Conservation (phyloP, 2,113 vertebrate genomes). For the Irena cyanogastra region DNA sequence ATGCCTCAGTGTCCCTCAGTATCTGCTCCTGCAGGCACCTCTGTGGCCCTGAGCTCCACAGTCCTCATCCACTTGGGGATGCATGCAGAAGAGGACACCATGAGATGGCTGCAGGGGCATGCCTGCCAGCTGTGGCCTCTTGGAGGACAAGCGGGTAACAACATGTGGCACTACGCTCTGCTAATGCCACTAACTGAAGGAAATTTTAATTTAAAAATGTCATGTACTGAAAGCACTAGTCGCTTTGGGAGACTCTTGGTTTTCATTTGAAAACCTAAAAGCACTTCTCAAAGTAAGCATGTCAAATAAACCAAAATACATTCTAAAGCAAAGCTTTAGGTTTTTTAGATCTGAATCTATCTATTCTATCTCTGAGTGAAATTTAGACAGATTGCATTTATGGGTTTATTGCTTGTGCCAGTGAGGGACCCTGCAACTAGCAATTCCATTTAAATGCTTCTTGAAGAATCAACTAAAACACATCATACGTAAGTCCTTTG, state of each 20-base stretch:
- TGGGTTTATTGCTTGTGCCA: neutral
- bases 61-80: neutral
- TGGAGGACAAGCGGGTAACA: accelerated
- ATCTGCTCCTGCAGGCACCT: neutral
- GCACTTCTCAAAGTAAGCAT: neutral
- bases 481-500: accelerated
- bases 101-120: neutral
- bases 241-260: neutral
- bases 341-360: neutral
- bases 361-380: neutral
- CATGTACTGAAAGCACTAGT: neutral
- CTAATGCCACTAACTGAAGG: neutral
- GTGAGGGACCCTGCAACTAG: accelerated
- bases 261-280: no score
- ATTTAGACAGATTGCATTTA: neutral
- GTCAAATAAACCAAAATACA: neutral
- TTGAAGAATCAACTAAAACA: neutral
- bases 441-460: neutral
- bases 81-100: neutral
- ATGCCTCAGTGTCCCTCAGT: no score
- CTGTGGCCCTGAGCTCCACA: neutral
- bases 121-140: neutral
- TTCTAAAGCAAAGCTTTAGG: neutral
- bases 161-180: accelerated
- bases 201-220: neutral